These are phyloP conservation scores for Odontothrips loti DNA, from an alignment of 2,888 invertebrate species.

Conservation along the genomic window DNA sequence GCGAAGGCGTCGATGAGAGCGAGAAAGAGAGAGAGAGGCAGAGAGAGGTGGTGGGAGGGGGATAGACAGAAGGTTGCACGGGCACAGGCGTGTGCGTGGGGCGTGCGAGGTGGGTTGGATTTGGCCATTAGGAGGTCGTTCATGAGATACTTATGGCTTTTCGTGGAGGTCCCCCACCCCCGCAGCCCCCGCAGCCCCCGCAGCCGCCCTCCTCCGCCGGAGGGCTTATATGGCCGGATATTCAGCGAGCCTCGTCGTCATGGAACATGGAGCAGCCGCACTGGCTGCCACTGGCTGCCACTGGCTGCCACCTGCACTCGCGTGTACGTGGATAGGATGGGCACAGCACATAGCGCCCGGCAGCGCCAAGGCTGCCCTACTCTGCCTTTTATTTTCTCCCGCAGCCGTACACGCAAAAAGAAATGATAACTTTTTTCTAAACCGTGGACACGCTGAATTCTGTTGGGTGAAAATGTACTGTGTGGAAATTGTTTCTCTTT, in stretches of 20 bases:
- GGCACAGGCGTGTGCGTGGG: neutral
- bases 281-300: too few relatives aligned
- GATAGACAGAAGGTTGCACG: neutral
- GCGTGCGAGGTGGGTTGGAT: neutral
- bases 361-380: too few relatives aligned
- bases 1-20: neutral
- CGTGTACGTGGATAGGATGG: too few relatives aligned
- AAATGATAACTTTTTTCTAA: too few relatives aligned
- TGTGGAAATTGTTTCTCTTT: too few relatives aligned
- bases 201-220: neutral
- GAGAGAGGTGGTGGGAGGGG: neutral
- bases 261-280: neutral
- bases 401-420: too few relatives aligned
- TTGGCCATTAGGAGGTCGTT: conserved; percentile 23
- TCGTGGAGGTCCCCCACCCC: neutral
- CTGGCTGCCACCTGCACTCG: too few relatives aligned
- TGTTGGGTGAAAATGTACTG: too few relatives aligned
- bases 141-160: conserved; percentile 26
- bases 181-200: neutral
- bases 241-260: neutral
- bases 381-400: too few relatives aligned
- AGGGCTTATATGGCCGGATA: neutral
- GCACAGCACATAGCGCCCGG: too few relatives aligned
- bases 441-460: too few relatives aligned
- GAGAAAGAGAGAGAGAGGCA: neutral